Conservation (phyloP, 2,113 vertebrate genomes). For the Gopherus evgoodei region DNA sequence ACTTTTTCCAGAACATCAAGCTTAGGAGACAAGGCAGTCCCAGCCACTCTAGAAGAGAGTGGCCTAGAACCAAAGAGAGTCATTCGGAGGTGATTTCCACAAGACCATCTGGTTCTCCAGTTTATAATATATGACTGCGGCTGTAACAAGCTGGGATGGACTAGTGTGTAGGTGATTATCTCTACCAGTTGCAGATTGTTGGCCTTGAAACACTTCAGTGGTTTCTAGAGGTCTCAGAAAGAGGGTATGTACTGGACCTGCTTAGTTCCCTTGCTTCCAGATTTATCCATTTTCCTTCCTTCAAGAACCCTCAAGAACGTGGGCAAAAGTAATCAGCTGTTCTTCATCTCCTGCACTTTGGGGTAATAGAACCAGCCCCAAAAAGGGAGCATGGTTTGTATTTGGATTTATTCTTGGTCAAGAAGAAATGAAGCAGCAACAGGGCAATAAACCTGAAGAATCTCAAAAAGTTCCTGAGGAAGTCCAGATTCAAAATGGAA, state of each 20-base stretch:
- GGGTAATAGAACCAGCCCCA: background rate
- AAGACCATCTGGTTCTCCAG: background rate
- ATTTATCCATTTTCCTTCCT: background rate
- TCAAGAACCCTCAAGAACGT: background rate
- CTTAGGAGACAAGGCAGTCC: background rate
- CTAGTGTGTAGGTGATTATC: background rate
- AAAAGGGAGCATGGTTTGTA: background rate
- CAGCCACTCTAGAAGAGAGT: background rate
- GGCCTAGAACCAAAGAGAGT: background rate
- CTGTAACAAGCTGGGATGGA: background rate
- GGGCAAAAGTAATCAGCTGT: background rate
- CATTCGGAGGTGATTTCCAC: rapidly evolving
- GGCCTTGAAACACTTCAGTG: background rate
- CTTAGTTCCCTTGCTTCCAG: background rate
- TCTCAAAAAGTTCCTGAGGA: background rate
- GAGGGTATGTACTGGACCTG: background rate
- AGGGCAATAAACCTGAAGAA: background rate
- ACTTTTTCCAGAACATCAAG: background rate
- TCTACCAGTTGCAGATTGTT: background rate
- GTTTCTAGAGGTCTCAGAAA: background rate
- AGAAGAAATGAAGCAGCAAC: background rate
- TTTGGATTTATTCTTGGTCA: background rate
- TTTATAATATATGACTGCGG: background rate
- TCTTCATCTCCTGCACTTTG: background rate
- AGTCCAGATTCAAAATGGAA: background rate